These are phyloP conservation scores for Coluber constrictor DNA, from an alignment of 2,797 vertebrate genomes.

Conservation along the genomic window DNA sequence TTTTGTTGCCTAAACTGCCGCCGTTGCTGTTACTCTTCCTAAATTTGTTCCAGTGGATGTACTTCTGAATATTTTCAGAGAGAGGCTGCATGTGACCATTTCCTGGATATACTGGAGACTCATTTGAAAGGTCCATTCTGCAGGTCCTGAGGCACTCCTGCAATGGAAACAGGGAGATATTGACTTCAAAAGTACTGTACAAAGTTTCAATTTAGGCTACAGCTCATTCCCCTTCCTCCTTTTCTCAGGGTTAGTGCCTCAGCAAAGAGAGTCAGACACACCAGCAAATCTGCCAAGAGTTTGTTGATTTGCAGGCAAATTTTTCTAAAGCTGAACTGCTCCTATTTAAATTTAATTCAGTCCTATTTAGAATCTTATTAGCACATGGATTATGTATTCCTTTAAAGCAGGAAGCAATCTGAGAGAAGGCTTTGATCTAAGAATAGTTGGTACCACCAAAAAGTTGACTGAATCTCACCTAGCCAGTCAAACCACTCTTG, in stretches of 20 bases:
- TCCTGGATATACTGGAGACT: conserved; percentile 58
- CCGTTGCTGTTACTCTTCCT: conserved; percentile 50
- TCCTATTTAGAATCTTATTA: not conserved
- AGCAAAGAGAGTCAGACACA: no score
- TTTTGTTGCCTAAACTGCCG: conserved; percentile 39
- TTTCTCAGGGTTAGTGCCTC: not conserved
- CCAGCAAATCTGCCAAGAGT: not conserved
- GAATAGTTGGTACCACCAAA: not conserved
- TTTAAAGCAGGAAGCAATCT: not conserved
- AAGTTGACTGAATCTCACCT: not conserved
- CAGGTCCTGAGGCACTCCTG: conserved; percentile 81
- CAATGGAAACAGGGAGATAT: not conserved
- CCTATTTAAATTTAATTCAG: not conserved
- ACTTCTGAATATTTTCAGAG: conserved; percentile 64
- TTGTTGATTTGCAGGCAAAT: not conserved
- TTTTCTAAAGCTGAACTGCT: not conserved
- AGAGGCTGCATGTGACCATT: conserved; percentile 59
- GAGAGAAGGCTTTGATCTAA: not conserved
- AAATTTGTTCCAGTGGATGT: conserved; percentile 69
- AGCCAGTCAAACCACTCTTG: not conserved
- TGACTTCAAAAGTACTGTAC: not conserved
- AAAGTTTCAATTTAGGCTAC: no score
- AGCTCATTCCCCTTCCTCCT: not conserved
- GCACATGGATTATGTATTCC: not conserved
- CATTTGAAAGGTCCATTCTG: conserved; percentile 58